These are phyloP conservation scores for Oeneis ivallda DNA, from an alignment of 2,888 invertebrate species.

Conservation along the genomic window DNA sequence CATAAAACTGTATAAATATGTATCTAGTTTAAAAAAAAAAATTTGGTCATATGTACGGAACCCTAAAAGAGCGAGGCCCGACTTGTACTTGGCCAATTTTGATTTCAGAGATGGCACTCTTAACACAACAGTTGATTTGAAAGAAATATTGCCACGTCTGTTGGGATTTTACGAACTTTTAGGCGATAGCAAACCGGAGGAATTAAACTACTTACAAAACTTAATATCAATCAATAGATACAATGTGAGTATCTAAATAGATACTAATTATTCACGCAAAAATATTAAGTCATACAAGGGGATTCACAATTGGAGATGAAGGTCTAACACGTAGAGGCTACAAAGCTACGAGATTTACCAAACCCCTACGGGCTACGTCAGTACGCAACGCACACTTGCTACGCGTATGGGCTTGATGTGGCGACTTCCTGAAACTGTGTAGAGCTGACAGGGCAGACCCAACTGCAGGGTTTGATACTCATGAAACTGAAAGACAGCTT, in stretches of 20 bases:
- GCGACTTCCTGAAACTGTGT: no score
- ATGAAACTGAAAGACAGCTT: no score
- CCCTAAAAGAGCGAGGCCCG: no score
- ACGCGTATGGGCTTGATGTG: no score
- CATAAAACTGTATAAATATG: no score
- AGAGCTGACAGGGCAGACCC: no score
- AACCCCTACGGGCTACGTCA: background rate
- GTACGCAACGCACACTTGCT: no score
- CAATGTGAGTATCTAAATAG: conserved; percentile 49
- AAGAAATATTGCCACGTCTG: conserved; percentile 48
- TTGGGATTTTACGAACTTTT: conserved; percentile 57
- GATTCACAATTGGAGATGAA: background rate
- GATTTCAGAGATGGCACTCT: conserved; percentile 53
- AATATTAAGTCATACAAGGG: no score
- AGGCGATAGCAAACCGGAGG: conserved; percentile 27
- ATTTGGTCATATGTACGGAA: no score
- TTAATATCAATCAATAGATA: conserved; percentile 60
- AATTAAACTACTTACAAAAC: conserved; percentile 50
- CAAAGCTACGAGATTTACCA: background rate
- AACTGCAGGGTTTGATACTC: no score
- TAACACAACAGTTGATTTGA: conserved; percentile 50
- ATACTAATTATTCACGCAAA: background rate
- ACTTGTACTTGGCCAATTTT: background rate
- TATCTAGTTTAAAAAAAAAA: no score
- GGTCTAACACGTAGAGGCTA: background rate